Conservation (phyloP, 2,113 vertebrate genomes). For the Trematocara unimaculatum region DNA sequence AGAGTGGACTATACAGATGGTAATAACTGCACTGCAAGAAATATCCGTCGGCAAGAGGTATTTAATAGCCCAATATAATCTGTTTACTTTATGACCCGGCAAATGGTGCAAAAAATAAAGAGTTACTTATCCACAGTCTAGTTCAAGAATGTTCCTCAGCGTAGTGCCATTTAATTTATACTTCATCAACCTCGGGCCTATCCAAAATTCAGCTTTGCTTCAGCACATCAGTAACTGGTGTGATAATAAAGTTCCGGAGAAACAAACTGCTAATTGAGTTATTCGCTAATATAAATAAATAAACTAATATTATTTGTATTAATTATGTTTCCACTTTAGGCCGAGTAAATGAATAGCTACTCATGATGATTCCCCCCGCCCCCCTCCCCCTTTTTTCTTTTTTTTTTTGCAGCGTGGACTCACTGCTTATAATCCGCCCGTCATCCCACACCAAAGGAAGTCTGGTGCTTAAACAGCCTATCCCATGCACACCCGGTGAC, state of each 20-base stretch:
- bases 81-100: neutral
- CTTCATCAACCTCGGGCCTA: neutral
- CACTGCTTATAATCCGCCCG: neutral
- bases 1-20: neutral
- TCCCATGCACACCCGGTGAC: slow-evolving; percentile 12
- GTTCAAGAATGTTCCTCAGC: neutral
- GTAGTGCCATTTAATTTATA: neutral
- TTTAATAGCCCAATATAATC: neutral
- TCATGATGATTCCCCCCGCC: neutral
- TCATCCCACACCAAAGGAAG: neutral
- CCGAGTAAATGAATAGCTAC: neutral
- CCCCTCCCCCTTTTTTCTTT: too few relatives aligned
- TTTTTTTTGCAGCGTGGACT: neutral
- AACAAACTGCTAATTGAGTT: neutral
- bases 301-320: neutral
- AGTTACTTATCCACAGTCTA: neutral
- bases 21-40: neutral
- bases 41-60: neutral
- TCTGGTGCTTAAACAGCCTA: slow-evolving; percentile 3
- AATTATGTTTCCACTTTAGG: neutral
- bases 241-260: neutral
- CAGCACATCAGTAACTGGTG: neutral
- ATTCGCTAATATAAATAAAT: neutral
- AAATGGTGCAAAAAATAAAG: neutral
- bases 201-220: neutral